Evolutionary conservation across 1,140 invertebrate genomes (phyloP).

Genomic region (Cydia splendana): DNA sequence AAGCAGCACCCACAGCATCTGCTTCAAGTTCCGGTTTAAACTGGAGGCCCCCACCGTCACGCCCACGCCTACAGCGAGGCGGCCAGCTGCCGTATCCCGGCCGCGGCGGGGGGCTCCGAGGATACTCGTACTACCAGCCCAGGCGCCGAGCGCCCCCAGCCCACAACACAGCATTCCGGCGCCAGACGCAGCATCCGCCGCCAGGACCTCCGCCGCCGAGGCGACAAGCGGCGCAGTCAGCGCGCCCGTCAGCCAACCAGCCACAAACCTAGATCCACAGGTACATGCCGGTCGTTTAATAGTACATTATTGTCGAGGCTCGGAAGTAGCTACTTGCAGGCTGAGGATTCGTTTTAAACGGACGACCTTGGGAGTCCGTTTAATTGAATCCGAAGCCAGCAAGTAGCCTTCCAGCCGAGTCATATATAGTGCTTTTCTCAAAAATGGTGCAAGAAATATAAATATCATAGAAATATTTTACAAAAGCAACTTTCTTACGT

Average conservation of each 20-base stretch:
- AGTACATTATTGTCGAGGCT: too few relatives aligned
- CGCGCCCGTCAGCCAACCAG: not conserved
- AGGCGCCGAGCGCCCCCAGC: not conserved
- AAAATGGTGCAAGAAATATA: too few relatives aligned
- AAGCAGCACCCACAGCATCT: not conserved
- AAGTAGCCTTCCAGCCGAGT: too few relatives aligned
- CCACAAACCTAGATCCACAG: not conserved
- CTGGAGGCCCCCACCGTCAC: not conserved
- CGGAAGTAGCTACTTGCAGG: too few relatives aligned
- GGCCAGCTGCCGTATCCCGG: not conserved
- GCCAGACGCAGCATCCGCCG: not conserved
- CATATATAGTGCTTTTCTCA: too few relatives aligned
- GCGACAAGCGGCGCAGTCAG: not conserved
- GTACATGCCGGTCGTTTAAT: slow-evolving; percentile 3
- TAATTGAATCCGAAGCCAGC: too few relatives aligned
- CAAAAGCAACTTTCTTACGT: too few relatives aligned
- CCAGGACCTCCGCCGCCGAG: not conserved
- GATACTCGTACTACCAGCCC: not conserved
- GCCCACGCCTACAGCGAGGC: not conserved
- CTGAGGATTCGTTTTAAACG: too few relatives aligned
- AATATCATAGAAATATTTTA: too few relatives aligned
- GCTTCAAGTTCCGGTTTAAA: not conserved
- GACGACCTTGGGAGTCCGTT: too few relatives aligned
- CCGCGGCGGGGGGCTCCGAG: not conserved
- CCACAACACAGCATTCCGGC: not conserved